Evolutionary conservation across 2,888 invertebrate species (phyloP), one percentile per base, ranked within the genome.

Genomic region (Syritta pipiens): DNA sequence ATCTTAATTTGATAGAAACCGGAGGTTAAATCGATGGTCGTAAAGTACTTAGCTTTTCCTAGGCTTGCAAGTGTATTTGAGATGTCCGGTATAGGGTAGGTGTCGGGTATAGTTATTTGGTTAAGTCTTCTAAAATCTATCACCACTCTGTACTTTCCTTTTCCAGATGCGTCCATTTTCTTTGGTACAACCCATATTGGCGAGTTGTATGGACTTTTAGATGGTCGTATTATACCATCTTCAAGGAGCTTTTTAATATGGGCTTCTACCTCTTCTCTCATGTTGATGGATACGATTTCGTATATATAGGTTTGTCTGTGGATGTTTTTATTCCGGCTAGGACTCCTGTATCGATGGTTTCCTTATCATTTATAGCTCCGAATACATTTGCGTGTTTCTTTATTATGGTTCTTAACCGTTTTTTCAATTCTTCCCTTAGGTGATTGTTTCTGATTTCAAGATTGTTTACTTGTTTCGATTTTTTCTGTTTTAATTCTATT

Each of bases 311-410:
- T 22, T 82, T 72, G 0, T 46, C 44, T 1, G 77, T 76, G 1
- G 77, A 35, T 9, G 69, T 77, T 55, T 30, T 71, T 4, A 81
- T 81, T 67, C 76, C 71, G 4, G 67, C 76, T 1, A 55, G 55
- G 9, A 81, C 57, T 10, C 4, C 37, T 1, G 76, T 72, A 10
- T 63, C 63, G n/a, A 77, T 55, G 0, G 48, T 17, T 30, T 53
- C 60, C n/a, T n/a, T n/a, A n/a, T 4, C 26, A 32, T 5, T 12
- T 10, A 12, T 32, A 12, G 12, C 65, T 62, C 49, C 6, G 37
- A 76, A 77, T 2, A 67, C 5, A 1, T 26, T 32, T 20, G 9
- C 10, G 19, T 71, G 44, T 42, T 68, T 48, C 1, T 37, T 22
- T 4, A 81, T n/a, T 4, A 81, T 42, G 4, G n/a, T 30, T 10